Percentiles rank a stretch among this genome's conserved stretches.
Conservation (phyloP, 2,113 vertebrate species). For the Engystomops pustulosus region DNA sequence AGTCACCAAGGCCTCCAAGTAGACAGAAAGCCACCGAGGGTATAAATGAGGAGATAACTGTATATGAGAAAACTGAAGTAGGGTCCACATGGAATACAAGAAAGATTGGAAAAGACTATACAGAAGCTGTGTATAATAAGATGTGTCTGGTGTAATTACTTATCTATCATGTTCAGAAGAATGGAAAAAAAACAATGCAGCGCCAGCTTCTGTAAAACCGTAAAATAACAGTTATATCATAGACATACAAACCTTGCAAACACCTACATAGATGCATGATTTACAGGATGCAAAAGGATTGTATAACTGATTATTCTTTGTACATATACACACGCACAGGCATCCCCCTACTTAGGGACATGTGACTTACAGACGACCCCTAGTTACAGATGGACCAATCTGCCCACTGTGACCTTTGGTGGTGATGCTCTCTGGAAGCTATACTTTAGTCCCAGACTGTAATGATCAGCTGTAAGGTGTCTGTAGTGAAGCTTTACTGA, state of each 20-base stretch:
- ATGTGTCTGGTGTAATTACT: slow-evolving; percentile 14
- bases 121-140: neutral
- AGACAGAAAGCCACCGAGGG: slow-evolving; percentile 14
- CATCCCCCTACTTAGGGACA: no score
- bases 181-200: neutral
- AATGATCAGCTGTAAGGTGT: no score
- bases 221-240: neutral
- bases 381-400: no score
- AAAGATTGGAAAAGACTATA: slow-evolving; percentile 11
- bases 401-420: no score
- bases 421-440: no score
- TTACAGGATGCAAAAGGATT: neutral
- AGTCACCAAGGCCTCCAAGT: neutral
- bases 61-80: slow-evolving; percentile 4
- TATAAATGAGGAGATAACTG: slow-evolving; percentile 4
- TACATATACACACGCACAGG: no score
- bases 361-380: no score
- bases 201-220: neutral
- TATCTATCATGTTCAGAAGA: neutral
- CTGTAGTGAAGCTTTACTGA: no score
- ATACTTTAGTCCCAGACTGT: no score
- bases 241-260: neutral
- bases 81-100: neutral
- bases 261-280: neutral
- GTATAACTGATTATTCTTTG: no score